Base-by-base conservation (phyloP, 92 coral and sea anemone species). In the Phenganax stokvisi region DNA sequence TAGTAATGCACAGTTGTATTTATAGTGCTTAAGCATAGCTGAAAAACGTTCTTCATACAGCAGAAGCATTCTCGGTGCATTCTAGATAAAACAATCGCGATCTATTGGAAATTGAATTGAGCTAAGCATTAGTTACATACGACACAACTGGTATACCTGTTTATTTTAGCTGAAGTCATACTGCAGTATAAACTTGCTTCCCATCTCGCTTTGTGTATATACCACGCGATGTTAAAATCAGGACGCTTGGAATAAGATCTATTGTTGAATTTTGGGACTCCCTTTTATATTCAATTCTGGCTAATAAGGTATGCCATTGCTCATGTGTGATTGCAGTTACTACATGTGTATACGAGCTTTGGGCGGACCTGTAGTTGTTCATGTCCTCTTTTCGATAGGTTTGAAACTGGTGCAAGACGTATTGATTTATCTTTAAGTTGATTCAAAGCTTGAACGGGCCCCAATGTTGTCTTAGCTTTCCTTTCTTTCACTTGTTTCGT, bases 111-210 rank as follows among this genome's bases (percentile, higher is more conserved):
- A 12, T 30, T 75, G 65, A 75, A 75, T 60, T 25, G 61, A 56
- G 80, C 52, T 27, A 54, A 75, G 57, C 30, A 68, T 68, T 68
- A 13, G 53, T 68, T 3, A 60, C 53, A 76, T 11, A 52, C 10
- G 58, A 13, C 51, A 27, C 29, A 59, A 59, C 81, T 58, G 81
- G 81, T 57, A 76, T 64, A 76, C 81, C 81, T 76, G 81, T 57
- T 76, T 76, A 76, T 76, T 75, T 56, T 76, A 25, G 81, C 30
- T 76, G 70, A 58, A 58, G 81, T 76, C 81, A 76, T 60, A 60
- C 10, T 11, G 27, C 54, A 29, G 67, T 12, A 51, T 59, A 76
- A 76, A 76, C 56, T 56, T 75, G 56, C 70, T 13, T 51, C 11
- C 56, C 25, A 30, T 54, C 16, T 20, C 80, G 28, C 52, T 56